Base-by-base conservation (phyloP, 2,797 vertebrate species). In the Oophaga sylvatica region DNA sequence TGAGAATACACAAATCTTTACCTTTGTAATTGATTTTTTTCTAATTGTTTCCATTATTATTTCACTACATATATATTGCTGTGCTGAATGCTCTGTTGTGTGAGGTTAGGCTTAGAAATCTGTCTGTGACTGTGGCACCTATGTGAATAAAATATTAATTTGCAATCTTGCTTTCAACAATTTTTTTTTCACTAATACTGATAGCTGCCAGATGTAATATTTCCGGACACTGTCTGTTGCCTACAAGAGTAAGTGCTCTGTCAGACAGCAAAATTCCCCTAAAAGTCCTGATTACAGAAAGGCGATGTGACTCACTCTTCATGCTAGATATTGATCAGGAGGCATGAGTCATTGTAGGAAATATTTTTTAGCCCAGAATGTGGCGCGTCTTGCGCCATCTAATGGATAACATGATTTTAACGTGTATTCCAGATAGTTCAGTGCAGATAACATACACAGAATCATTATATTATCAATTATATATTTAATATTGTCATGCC, bases 241-340 rank as follows among this genome's bases (percentile, higher is more conserved):
- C 71, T 41, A 73, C 16, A 73, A 48, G 17, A 73, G 15, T 73
- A 17, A 41, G 35, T 45, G 35, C 17, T 48, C 62, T n/a, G 20
- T 76, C 71, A 67, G 8, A 75, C 45, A 13, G 41, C 16, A 75
- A 75, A 75, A 75, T 75, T 75, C 41, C 71, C 71, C 71, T 75
- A 76, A 76, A 76, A 76, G 41, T 76, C 56, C 8, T 53, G 45
- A n/a, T 76, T 76, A 12, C 73, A 53, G 19, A 76, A 76, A 56
- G 12, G 41, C 73, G 12, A 48, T 12, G 15, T 76, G 19, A 76
- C 41, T 53, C 73, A 76, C 41, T 12, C 19, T n/a, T 76, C 5
- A 7, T 53, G 12, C 8, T 53, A 76, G 41, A 60, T 60, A 60
- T 31, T 59, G 16, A 60, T 59, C 26, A 2, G 59, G 56, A 31